phyloP scores from a whole-genome alignment of 2,797 vertebrate genomes.

The Melanotaenia trifasciata region DNA sequence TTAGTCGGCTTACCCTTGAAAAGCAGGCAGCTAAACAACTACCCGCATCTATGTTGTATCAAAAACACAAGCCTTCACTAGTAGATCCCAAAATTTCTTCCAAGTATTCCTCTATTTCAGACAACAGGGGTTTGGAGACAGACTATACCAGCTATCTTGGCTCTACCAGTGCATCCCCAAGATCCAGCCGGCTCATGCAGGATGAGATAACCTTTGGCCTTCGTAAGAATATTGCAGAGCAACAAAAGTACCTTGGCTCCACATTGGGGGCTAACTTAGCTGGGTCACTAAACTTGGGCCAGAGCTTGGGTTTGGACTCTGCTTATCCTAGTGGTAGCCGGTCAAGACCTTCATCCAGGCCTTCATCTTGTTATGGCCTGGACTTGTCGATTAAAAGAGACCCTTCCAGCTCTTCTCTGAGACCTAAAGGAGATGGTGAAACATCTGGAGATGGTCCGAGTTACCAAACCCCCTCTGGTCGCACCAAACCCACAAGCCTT shows the following conservation, averaged over 20 bases:
- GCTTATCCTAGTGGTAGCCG: slow-evolving; percentile 93
- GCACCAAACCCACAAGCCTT: slow-evolving; percentile 96
- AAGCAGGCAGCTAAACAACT: slow-evolving; percentile 98
- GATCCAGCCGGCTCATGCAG: slow-evolving; percentile 94
- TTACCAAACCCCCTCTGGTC: slow-evolving; percentile 90
- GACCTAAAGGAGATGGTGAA: slow-evolving; percentile 94
- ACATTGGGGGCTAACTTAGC: slow-evolving; percentile 90
- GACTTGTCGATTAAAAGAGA: slow-evolving; percentile 97
- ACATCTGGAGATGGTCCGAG: slow-evolving; percentile 87
- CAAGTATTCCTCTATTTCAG: slow-evolving; percentile 95
- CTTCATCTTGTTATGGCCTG: slow-evolving; percentile 96
- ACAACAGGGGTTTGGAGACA: slow-evolving; percentile 91
- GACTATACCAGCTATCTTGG: slow-evolving; percentile 93
- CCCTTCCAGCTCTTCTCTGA: slow-evolving; percentile 94
- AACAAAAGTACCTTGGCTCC: slow-evolving; percentile 95
- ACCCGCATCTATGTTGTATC: slow-evolving; percentile 93
- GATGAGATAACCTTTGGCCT: slow-evolving; percentile 98
- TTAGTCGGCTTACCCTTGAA: slow-evolving; percentile 95
- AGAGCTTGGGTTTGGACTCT: slow-evolving; percentile 87
- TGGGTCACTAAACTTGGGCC: slow-evolving; percentile 88
- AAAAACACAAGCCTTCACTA: slow-evolving; percentile 94
- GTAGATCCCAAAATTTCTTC: slow-evolving; percentile 92
- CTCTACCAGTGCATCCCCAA: slow-evolving; percentile 88
- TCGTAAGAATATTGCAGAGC: slow-evolving; percentile 97
- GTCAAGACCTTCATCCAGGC: slow-evolving; percentile 95